A percentile compares a stretch with the other conserved stretches of the same genome.
phyloP scores from a whole-genome alignment of 2,797 vertebrate species.

The Typhlichthys subterraneus region DNA sequence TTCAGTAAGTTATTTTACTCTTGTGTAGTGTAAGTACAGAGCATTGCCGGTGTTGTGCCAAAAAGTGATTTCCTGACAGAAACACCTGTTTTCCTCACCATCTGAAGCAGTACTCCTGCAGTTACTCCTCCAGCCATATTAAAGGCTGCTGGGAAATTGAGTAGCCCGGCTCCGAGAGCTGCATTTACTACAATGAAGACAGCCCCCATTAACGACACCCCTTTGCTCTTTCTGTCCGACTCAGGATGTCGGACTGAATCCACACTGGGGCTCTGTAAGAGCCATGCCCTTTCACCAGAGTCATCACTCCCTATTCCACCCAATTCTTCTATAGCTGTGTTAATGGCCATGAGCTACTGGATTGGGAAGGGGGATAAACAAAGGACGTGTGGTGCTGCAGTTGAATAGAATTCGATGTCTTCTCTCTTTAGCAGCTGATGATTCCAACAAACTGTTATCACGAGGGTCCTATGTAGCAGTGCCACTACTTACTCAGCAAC shows the following conservation, averaged over 20 bases:
- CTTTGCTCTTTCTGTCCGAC: slow-evolving; percentile 41
- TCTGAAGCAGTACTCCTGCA: slow-evolving; percentile 85
- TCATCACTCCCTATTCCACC: slow-evolving; percentile 72
- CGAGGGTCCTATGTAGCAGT: no score
- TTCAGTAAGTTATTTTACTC: slow-evolving; percentile 1
- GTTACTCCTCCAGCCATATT: slow-evolving; percentile 89
- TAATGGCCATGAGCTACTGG: slow-evolving; percentile 76
- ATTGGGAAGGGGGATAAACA: no score
- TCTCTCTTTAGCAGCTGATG: no score
- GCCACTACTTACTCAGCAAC: no score
- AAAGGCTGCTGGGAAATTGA: slow-evolving; percentile 97
- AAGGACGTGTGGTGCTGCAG: no score
- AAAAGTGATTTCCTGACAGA: no score
- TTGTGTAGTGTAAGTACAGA: neutral
- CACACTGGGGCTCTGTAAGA: slow-evolving; percentile 90
- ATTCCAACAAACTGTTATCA: no score
- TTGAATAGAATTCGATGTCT: no score
- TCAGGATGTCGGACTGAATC: slow-evolving; percentile 73
- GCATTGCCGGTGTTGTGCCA: neutral
- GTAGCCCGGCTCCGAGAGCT: slow-evolving; percentile 91
- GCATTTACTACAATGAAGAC: slow-evolving; percentile 97
- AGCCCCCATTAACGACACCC: slow-evolving; percentile 82
- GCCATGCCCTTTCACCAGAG: slow-evolving; percentile 88
- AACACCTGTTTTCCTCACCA: slow-evolving; percentile 78
- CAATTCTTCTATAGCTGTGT: slow-evolving; percentile 85